Conservation (phyloP, 1,140 invertebrate species). For the Megalopta genalis region DNA sequence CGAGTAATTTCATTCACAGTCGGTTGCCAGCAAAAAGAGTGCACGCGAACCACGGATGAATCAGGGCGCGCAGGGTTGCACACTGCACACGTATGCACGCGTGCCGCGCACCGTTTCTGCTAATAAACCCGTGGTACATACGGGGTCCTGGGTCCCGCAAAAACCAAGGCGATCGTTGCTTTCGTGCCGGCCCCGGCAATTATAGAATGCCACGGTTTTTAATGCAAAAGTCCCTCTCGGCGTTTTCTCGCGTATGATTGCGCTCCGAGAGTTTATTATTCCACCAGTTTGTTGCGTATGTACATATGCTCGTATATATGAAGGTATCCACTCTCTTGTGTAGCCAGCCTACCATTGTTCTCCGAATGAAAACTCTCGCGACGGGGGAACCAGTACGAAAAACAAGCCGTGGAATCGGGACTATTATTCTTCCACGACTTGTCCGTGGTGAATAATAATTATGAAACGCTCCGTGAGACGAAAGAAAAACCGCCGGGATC, state of each 20-base stretch:
- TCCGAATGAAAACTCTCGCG: conserved; percentile 33
- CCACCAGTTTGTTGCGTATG: neutral
- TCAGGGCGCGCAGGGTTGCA: conserved; percentile 3
- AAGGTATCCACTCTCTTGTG: too few species aligned
- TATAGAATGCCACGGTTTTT: conserved; percentile 52
- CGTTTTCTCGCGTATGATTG: conserved; percentile 38
- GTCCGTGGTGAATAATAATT: conserved; percentile 35
- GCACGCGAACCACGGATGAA: neutral
- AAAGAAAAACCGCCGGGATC: conserved; percentile 12
- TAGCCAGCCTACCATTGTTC: conserved; percentile 47
- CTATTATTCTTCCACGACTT: conserved; percentile 39
- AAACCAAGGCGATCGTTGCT: conserved; percentile 53
- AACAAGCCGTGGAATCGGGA: conserved; percentile 39
- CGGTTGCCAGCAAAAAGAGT: conserved; percentile 17
- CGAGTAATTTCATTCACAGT: conserved; percentile 20
- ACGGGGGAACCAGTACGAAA: conserved; percentile 20
- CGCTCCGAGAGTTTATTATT: conserved; percentile 28
- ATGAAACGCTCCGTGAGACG: conserved; percentile 30
- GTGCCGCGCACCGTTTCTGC: neutral
- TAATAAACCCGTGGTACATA: conserved; percentile 26
- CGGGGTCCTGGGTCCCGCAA: neutral
- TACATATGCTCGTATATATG: neutral
- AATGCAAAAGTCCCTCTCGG: conserved; percentile 51
- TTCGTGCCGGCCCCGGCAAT: conserved; percentile 64
- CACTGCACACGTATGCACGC: neutral